Base-by-base conservation (phyloP, 2,797 vertebrate genomes). In the Moxostoma hubbsi region DNA sequence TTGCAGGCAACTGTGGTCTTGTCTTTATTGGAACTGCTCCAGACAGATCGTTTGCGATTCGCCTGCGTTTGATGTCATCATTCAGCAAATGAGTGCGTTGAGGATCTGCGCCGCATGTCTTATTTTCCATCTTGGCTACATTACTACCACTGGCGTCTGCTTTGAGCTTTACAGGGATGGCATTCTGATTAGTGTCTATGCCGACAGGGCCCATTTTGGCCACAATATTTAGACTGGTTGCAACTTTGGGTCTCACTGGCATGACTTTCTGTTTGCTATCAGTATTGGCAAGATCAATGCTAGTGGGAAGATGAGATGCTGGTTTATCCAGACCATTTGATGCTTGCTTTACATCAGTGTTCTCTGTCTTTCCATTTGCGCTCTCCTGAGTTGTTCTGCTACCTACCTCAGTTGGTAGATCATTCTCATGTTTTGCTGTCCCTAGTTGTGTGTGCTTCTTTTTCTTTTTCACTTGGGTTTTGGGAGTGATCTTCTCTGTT, bases 401-500 rank as follows among this genome's bases (percentile, higher is more conserved):
- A 55, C 89, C 90, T 47, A 73, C 79, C 11, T 90, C 86, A 45
- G 9, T 67, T 47, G 66, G 76, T 0, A 87, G 77, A 57, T 92
- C 91, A 0, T 2, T 86, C 5, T 67, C 85, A 0, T 9, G 69
- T 58, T 91, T 92, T 1, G 11, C 24, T 1, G 76, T n/a, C 62
- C 73, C 61, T 3, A 71, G 87, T 59, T 88, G 90, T 24, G 53
- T 15, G 3, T 90, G 89, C 80, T 93, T 94, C 87, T 95, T 94
- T 82, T 94, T 94, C 87, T 93, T 94, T 80, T 93, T 94, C n/a
- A 89, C 79, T 0, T 91, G 91, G 1, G 81, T 3, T 85, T 92
- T 94, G 70, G 62, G 75, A 8, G 66, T 47, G 11, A 75, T 61
- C 79, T 90, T 93, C 77, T 94, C 93, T 1, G 85, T 83, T 5